A percentile compares a stretch with the other conserved stretches of the same genome.
Evolutionary conservation across 1,140 invertebrate species (phyloP).

Genomic region (Antheraea pernyi): DNA sequence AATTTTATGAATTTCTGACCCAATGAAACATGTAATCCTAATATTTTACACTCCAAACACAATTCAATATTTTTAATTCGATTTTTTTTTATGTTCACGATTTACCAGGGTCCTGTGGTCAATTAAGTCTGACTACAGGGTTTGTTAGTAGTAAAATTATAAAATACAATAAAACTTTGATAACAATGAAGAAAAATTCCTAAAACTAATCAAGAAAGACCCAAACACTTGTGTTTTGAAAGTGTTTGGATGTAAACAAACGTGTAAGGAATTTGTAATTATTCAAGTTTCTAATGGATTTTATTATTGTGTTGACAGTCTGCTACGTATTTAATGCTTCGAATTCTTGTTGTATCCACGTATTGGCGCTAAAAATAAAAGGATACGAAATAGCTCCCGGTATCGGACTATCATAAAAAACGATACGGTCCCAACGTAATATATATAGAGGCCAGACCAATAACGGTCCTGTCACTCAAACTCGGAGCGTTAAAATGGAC

Average conservation of each 20-base stretch:
- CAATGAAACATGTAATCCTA: no score
- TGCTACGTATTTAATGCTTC: background rate
- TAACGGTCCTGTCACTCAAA: background rate
- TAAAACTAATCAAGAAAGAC: background rate
- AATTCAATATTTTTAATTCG: no score
- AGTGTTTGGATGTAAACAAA: background rate
- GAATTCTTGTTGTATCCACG: background rate
- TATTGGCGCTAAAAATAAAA: background rate
- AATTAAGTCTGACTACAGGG: no score
- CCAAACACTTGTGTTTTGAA: no score
- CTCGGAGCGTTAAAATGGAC: background rate
- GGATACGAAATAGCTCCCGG: background rate
- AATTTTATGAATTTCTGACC: no score
- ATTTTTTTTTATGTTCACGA: no score
- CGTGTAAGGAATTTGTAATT: background rate
- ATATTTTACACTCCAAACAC: no score
- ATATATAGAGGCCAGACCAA: conserved; percentile 9
- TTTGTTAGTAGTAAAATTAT: no score
- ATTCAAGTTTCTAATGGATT: background rate
- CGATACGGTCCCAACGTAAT: conserved; percentile 2
- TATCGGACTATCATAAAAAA: conserved; percentile 2
- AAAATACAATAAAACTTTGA: no score
- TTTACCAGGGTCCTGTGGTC: no score
- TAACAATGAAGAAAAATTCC: background rate
- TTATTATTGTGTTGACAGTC: background rate